These are phyloP conservation scores for Epinephelus coioides DNA, from an alignment of 2,797 vertebrate genomes.

Conservation along the genomic window DNA sequence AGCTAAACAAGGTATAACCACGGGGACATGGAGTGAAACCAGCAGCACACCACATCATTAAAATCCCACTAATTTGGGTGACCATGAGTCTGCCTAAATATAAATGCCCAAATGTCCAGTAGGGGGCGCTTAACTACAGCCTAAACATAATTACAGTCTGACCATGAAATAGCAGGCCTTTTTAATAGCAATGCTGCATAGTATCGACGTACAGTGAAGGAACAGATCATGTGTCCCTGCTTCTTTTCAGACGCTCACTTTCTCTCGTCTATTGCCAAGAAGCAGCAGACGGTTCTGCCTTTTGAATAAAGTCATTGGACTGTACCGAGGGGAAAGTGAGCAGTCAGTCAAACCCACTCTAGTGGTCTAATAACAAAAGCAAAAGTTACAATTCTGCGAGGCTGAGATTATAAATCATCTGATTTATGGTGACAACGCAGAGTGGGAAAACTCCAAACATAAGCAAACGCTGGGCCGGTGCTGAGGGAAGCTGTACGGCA, in stretches of 20 bases:
- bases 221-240: constrained; percentile 57
- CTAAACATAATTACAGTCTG: no score
- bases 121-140: no score
- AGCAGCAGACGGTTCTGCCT: constrained; percentile 47
- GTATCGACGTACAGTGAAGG: constrained; percentile 60
- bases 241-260: constrained; percentile 54
- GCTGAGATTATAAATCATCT: constrained; percentile 83
- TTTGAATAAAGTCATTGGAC: constrained; percentile 66
- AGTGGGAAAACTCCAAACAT: constrained; percentile 79
- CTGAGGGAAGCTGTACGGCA: constrained; percentile 68
- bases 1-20: no score
- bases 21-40: no score
- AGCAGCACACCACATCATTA: no score
- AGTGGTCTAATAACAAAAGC: constrained; percentile 75
- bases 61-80: no score
- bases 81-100: no score
- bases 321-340: constrained; percentile 65
- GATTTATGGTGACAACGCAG: constrained; percentile 82
- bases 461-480: constrained; percentile 76
- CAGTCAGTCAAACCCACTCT: constrained; percentile 77
- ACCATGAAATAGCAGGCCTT: no score
- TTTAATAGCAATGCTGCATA: constrained; percentile 58
- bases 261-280: constrained; percentile 37
- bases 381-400: constrained; percentile 78
- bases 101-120: no score